Conservation (phyloP, 2,113 vertebrate species). For the Hippoglossus stenolepis region DNA sequence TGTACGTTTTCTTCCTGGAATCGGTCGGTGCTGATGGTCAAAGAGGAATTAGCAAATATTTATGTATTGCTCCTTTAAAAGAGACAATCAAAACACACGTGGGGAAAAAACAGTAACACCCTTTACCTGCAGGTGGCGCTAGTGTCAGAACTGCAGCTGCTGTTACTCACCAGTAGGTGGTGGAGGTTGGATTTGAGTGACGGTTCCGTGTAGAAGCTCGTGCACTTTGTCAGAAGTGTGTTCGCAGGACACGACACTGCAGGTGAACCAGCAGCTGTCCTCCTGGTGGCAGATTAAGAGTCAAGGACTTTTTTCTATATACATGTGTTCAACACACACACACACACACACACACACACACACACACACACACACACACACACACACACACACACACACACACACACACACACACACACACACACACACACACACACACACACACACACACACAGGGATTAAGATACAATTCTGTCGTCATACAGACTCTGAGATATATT, state of each 20-base stretch:
- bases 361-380: no score
- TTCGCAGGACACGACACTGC: neutral
- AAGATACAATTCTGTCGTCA: neutral
- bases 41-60: neutral
- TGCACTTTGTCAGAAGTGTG: slow-evolving; percentile 7
- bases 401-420: neutral
- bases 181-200: neutral
- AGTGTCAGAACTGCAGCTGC: neutral
- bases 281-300: slow-evolving; percentile 40
- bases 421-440: neutral
- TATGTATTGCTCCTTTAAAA: neutral
- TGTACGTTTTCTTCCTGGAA: no score
- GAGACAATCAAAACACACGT: neutral
- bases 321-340: slow-evolving; percentile 39
- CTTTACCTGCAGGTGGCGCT: slow-evolving; percentile 6
- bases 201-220: neutral
- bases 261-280: neutral
- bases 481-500: slow-evolving; percentile 1
- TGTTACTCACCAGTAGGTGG: neutral
- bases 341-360: slow-evolving; percentile 4
- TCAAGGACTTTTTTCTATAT: slow-evolving; percentile 44
- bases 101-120: neutral
- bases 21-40: no score
- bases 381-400: no score
- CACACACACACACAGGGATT: neutral